Percentiles rank a stretch among this genome's conserved stretches.
Evolutionary conservation across 2,888 invertebrate species (phyloP).

Genomic region (Apotomis capreana): DNA sequence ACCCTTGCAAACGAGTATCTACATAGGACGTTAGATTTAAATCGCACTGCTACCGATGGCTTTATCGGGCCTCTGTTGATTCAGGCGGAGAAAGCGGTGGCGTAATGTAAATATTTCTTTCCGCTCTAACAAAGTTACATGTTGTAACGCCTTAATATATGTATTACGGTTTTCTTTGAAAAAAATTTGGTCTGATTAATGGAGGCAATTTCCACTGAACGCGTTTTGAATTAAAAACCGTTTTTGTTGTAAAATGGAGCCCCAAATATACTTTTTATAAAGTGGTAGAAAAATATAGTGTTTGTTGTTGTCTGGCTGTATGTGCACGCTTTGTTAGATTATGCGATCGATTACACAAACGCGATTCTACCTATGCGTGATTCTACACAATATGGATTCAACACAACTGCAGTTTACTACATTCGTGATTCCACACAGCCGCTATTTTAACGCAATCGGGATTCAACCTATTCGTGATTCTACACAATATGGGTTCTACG

Average conservation of each 20-base stretch:
- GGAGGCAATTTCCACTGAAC: constrained; percentile 1
- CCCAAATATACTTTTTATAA: too few relatives aligned
- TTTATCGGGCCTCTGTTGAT: constrained; percentile 25
- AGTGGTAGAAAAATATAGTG: too few relatives aligned
- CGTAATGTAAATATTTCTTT: constrained; percentile 32
- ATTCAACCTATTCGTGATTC: too few relatives aligned
- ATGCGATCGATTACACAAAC: too few relatives aligned
- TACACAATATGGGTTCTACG: too few relatives aligned
- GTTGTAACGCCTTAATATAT: constrained; percentile 25
- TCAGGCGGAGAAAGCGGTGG: constrained; percentile 27
- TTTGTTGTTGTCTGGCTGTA: too few relatives aligned
- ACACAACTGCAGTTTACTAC: too few relatives aligned
- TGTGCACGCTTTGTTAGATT: too few relatives aligned
- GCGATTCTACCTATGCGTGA: too few relatives aligned
- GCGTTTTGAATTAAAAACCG: background rate
- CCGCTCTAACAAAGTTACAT: constrained; percentile 26
- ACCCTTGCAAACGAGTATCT: background rate
- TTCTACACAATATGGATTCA: too few relatives aligned
- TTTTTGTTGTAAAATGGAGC: background rate
- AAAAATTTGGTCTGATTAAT: constrained; percentile 10
- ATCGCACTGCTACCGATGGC: constrained; percentile 7
- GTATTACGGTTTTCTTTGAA: constrained; percentile 19
- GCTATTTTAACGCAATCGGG: too few relatives aligned
- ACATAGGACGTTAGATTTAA: constrained; percentile 25
- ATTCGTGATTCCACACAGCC: too few relatives aligned